These are phyloP conservation scores for Sphaeramia orbicularis DNA, from an alignment of 2,797 vertebrate species.

Conservation along the genomic window DNA sequence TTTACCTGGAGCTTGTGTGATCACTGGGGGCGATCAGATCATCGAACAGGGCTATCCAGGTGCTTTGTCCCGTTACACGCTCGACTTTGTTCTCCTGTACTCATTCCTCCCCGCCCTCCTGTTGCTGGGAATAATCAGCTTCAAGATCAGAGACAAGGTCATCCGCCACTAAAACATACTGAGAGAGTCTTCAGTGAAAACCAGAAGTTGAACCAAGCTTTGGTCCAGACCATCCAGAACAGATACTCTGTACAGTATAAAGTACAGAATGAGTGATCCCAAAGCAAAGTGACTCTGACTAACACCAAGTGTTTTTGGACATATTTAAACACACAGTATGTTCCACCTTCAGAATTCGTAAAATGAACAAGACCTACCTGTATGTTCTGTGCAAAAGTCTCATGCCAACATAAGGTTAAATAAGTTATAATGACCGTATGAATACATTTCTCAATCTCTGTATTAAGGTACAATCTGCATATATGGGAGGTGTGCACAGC, in stretches of 20 bases:
- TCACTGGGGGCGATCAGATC: conserved; percentile 78
- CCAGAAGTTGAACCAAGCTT: neutral
- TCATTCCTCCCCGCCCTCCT: conserved; percentile 91
- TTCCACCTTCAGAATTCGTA: no score
- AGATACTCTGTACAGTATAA: neutral
- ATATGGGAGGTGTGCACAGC: no score
- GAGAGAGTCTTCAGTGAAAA: neutral
- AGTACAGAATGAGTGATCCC: neutral
- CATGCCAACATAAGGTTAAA: no score
- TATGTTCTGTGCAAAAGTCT: no score
- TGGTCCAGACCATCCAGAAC: neutral
- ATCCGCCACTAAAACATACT: conserved; percentile 77
- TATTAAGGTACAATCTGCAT: no score
- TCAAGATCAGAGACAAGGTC: conserved; percentile 91
- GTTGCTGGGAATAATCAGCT: conserved; percentile 89
- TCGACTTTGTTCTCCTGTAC: conserved; percentile 91
- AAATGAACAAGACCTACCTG: no score
- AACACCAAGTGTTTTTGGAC: neutral
- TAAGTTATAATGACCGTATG: no score
- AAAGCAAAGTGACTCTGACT: neutral
- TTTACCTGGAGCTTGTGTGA: conserved; percentile 72
- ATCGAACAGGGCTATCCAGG: conserved; percentile 88
- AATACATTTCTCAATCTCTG: no score
- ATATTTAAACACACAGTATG: no score
- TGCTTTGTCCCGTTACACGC: conserved; percentile 86